phyloP scores from a whole-genome alignment of 2,797 vertebrate genomes.

The Rhabdophis nuchalis region DNA sequence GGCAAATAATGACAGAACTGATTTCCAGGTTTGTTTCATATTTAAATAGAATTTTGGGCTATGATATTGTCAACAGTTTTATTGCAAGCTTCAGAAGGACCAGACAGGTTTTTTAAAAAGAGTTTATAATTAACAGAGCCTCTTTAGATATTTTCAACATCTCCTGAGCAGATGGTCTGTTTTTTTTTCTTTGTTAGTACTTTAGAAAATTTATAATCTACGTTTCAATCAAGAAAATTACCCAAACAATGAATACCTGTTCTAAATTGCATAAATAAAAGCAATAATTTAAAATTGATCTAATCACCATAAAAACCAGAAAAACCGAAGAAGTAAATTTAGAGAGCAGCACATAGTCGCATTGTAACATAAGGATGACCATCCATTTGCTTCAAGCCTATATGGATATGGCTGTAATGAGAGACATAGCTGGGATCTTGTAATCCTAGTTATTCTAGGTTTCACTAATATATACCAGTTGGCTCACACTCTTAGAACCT shows the following conservation, averaged over 20 bases:
- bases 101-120: conserved; percentile 2
- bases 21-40: conserved; percentile 31
- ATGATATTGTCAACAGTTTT: conserved; percentile 41
- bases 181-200: conserved; percentile 32
- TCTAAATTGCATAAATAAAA: background rate
- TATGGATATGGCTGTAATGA: background rate
- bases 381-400: background rate
- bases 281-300: background rate
- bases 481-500: too few relatives aligned
- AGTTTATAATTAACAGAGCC: conserved; percentile 38
- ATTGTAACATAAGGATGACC: background rate
- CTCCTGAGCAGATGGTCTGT: conserved; percentile 17
- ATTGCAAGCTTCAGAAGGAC: conserved; percentile 29
- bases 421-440: background rate
- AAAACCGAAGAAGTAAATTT: background rate
- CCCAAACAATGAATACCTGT: background rate
- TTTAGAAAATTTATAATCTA: conserved; percentile 29
- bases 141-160: conserved; percentile 18
- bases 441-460: background rate
- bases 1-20: conserved; percentile 28
- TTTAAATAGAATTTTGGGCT: conserved; percentile 45
- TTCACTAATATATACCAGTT: background rate
- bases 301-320: background rate
- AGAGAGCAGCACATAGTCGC: background rate
- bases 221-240: conserved; percentile 9